These are phyloP conservation scores for Gallinago undulata DNA, from an alignment of 2,113 vertebrate genomes.

Conservation along the genomic window DNA sequence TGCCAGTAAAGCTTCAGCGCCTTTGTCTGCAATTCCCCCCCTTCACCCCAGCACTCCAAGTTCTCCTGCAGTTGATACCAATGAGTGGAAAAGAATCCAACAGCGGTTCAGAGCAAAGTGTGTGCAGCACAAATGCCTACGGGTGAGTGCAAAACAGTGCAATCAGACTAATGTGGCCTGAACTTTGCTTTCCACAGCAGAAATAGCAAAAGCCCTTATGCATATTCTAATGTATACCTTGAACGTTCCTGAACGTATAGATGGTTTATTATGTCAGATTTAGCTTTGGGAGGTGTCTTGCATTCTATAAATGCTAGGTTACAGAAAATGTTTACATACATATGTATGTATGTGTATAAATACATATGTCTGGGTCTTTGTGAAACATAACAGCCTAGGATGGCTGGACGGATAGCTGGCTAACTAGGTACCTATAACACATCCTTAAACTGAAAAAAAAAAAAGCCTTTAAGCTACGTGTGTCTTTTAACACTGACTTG, in stretches of 20 bases:
- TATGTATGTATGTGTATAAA: background rate
- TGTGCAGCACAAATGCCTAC: accelerated
- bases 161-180: background rate
- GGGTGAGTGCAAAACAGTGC: background rate
- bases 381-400: background rate
- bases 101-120: background rate
- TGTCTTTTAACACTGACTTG: background rate
- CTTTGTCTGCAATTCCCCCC: background rate
- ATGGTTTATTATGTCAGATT: background rate
- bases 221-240: background rate
- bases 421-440: background rate
- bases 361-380: background rate
- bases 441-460: background rate
- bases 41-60: background rate
- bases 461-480: background rate
- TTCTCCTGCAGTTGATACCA: background rate
- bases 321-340: background rate
- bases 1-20: background rate
- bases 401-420: background rate
- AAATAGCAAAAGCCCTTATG: background rate
- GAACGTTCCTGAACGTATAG: background rate
- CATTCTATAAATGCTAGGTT: background rate
- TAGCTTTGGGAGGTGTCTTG: background rate
- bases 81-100: background rate
- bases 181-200: background rate